Evolutionary conservation across 37 sponge, comb jelly and placozoan species (phyloP), one percentile per base, ranked within the genome.

Genomic region (Spongia lamella): DNA sequence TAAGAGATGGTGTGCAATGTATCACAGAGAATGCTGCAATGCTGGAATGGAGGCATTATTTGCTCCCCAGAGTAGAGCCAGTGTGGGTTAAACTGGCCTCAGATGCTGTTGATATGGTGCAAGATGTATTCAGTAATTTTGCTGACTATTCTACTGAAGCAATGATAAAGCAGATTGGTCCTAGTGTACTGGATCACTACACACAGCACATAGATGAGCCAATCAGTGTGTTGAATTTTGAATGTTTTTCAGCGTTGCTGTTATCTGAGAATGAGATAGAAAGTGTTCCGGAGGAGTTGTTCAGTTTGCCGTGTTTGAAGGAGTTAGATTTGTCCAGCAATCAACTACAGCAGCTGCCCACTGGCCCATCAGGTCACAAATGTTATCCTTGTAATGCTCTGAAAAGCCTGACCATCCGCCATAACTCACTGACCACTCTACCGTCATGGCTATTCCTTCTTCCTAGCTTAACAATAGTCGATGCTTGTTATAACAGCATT

Each of bases 261-360:
- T 24, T 72, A 72, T 81, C 86, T 3, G 71, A 84, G 26, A 90
- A 90, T 63, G 64, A 73, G 22, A 72, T 90, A 29, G 63, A 73
- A 7, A 68, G 36, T 60, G 56, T 90, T 4, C 75, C 77, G 3
- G 50, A 69, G 15, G 75, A 56, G 19, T 24, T 90, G 9, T 81
- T 90, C 68, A 68, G 61, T 13, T 78, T 73, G 14, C 34, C 21
- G 35, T 58, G 36, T 26, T 52, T 72, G 0, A 56, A 40, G 16
- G 27, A 39, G 1, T 63, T 90, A 15, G 36, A 84, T 19, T 43
- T 90, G 24, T 69, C 64, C 70, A 61, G 71, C 72, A 90, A 90
- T 55, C 1, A 52, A 19, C 74, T 90, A 0, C 26, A 66, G 22
- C 51, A 43, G 7, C 70, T 90, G 9, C 91, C 91, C 0, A 78